A percentile compares a stretch with the other conserved stretches of the same genome.
phyloP scores from a whole-genome alignment of 2,113 vertebrate species.

The Sander lucioperca region DNA sequence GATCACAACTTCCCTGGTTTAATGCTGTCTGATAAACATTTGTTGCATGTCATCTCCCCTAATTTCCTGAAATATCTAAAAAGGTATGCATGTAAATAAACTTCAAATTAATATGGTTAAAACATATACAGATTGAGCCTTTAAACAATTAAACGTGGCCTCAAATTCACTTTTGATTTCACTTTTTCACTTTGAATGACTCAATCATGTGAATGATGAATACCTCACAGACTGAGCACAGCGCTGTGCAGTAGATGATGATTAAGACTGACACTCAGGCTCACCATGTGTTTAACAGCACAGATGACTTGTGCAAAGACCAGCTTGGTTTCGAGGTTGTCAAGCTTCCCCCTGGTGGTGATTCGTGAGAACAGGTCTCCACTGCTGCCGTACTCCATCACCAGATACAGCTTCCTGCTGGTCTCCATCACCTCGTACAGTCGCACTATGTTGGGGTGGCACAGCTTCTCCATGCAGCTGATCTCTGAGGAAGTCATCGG shows the following conservation, averaged over 20 bases:
- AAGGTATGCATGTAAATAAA: background rate
- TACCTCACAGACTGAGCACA: background rate
- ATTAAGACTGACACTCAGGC: background rate
- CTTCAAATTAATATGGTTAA: background rate
- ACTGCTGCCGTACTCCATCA: slow-evolving; percentile 86
- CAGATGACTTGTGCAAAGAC: slow-evolving; percentile 84
- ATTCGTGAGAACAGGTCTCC: slow-evolving; percentile 85
- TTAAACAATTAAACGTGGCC: background rate
- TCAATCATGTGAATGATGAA: background rate
- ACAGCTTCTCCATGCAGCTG: slow-evolving; percentile 85
- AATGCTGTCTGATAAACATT: background rate
- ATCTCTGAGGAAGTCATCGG: slow-evolving; percentile 78
- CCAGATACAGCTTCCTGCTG: slow-evolving; percentile 79
- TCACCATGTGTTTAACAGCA: slow-evolving; percentile 87
- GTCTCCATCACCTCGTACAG: slow-evolving; percentile 87
- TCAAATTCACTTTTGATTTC: background rate
- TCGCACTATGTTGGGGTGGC: slow-evolving; percentile 85
- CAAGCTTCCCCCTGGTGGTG: slow-evolving; percentile 81
- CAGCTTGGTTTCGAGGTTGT: slow-evolving; percentile 81
- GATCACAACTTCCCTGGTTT: background rate
- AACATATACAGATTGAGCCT: background rate
- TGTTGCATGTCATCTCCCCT: background rate
- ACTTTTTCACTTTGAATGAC: background rate
- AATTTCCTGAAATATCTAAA: background rate
- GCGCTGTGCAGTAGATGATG: background rate